A percentile compares a stretch with the other conserved stretches of the same genome.
Conservation (phyloP, 2,888 invertebrate species). For the Agriopis marginaria region DNA sequence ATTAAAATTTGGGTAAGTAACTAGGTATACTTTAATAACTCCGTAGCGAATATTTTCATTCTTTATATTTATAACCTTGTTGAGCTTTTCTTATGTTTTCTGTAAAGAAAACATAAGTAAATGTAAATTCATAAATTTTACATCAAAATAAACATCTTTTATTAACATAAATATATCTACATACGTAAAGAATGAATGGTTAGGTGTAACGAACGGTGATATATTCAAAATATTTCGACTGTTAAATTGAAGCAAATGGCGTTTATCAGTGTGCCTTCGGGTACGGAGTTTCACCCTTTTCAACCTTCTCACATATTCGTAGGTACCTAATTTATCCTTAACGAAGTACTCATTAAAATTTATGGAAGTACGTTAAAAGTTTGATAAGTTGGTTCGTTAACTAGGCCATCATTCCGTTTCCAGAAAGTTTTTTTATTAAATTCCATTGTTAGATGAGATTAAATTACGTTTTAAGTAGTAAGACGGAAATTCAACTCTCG, state of each 20-base stretch:
- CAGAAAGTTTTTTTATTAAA: constrained; percentile 28
- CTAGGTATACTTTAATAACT: no score
- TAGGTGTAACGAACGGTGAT: constrained; percentile 45
- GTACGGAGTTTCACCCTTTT: constrained; percentile 32
- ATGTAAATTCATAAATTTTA: no score
- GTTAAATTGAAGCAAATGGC: constrained; percentile 50
- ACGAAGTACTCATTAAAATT: constrained; percentile 34
- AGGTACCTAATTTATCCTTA: constrained; percentile 34
- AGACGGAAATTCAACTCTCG: constrained; percentile 1
- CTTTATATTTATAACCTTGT: no score
- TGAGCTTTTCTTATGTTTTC: no score
- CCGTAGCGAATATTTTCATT: no score
- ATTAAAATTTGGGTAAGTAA: constrained; percentile 12
- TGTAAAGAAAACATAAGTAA: no score
- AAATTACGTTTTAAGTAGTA: constrained; percentile 9
- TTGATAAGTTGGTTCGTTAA: constrained; percentile 35
- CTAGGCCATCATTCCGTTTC: constrained; percentile 28
- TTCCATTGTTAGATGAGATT: constrained; percentile 27
- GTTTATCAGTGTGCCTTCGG: constrained; percentile 34
- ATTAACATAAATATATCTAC: not conserved
- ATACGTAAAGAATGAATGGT: not conserved
- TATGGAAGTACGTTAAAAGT: constrained; percentile 36
- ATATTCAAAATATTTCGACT: constrained; percentile 57
- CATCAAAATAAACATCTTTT: not conserved
- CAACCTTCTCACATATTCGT: constrained; percentile 21